Base-by-base conservation (phyloP, 2,797 vertebrate species). In the Anisognathus igniventris region DNA sequence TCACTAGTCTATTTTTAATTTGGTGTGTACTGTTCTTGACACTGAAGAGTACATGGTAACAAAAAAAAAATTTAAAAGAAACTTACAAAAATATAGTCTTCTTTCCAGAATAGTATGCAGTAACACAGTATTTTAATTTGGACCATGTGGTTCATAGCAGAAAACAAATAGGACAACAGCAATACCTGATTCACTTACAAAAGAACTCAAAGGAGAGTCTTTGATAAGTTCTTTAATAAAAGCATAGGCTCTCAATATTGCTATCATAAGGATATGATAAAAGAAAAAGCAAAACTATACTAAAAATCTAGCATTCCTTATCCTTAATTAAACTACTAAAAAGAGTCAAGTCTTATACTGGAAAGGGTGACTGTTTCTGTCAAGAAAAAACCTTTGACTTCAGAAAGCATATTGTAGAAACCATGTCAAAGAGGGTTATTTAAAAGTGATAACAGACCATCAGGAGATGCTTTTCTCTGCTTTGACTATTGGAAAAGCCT, bases 1-100 rank as follows among this genome's bases (percentile, higher is more conserved):
- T 86, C 86, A 90, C 40, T 20, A 27, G 25, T 58, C 56, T 90
- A 53, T 83, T 95, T 95, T 93, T 86, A 86, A 94, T 67, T 14
- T 44, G 16, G 3, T 10, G 2, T 40, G 16, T 88, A 64, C 18
- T 2, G 1, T 66, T 83, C 24, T 27, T 76, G 28, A 30, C 62
- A n/a, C 10, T 39, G 18, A 84, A 71, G 20, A 79, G 13, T 83
- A 65, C 1, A 1, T 47, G 28, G 15, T 39, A 78, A 24, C 10
- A 57, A 23, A 18, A 68, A 68, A 35, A 76, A 33, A 40, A 16
- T 4, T 54, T 76, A 50, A n/a, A 61, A 72, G 30, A 88, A 90
- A 51, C 37, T 53, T 74, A 15, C 0, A 35, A 48, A 81, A 77
- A 74, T 74, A 20, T 67, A 35, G 11, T 54, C 85, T 47, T 71